These are phyloP conservation scores for Lepidotrigona ventralis DNA, from an alignment of 1,140 invertebrate species.

Conservation along the genomic window DNA sequence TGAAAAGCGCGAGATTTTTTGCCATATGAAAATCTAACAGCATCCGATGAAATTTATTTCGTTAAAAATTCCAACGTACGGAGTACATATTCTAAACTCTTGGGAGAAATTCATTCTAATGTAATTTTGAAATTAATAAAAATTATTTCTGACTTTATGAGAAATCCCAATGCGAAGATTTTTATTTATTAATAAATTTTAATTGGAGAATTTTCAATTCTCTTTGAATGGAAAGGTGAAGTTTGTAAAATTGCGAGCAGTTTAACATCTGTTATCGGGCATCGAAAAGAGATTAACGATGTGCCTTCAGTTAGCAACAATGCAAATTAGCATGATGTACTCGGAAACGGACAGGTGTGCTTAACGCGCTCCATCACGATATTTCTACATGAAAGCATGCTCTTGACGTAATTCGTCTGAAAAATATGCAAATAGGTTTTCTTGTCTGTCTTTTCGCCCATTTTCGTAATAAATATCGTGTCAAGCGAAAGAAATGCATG, in stretches of 20 bases:
- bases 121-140: too few species aligned
- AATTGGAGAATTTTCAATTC: neutral
- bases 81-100: too few species aligned
- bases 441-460: neutral
- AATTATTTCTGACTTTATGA: too few species aligned
- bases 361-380: neutral
- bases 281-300: conserved; percentile 6
- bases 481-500: neutral
- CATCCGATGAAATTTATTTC: too few species aligned
- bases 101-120: too few species aligned
- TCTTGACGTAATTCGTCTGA: neutral
- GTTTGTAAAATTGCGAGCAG: neutral
- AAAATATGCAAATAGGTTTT: neutral
- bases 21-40: too few species aligned
- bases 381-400: neutral
- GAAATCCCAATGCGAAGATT: too few species aligned
- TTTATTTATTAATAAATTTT: neutral
- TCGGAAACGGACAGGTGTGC: neutral
- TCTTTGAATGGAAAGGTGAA: neutral
- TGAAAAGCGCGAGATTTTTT: too few species aligned
- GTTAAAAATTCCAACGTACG: too few species aligned
- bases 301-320: neutral
- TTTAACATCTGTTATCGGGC: conserved; percentile 8
- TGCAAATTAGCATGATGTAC: neutral
- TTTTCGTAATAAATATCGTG: neutral